These are phyloP conservation scores for Hozukius guyotensis DNA, from an alignment of 2,797 vertebrate genomes.

Conservation along the genomic window DNA sequence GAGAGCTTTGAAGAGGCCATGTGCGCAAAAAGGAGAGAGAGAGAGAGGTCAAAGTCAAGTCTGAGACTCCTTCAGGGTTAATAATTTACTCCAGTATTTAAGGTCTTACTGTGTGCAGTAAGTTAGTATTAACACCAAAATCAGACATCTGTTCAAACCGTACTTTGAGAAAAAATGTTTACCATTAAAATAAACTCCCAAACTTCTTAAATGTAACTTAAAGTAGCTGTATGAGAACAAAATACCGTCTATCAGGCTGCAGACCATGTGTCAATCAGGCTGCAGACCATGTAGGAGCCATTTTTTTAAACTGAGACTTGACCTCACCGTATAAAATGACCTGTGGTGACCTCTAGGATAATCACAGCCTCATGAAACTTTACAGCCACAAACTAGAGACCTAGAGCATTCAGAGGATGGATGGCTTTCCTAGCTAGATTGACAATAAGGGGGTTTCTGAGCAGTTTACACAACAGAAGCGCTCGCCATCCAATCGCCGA, in stretches of 20 bases:
- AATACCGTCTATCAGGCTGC: background rate
- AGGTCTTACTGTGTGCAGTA: background rate
- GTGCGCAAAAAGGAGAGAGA: background rate
- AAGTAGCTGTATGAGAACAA: background rate
- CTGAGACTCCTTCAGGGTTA: background rate
- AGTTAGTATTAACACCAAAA: background rate
- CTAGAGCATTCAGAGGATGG: too few species aligned
- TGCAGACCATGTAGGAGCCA: too few species aligned
- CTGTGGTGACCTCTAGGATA: too few species aligned
- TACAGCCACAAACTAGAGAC: too few species aligned
- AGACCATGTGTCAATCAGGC: background rate
- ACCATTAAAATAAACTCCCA: background rate
- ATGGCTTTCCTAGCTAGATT: too few species aligned
- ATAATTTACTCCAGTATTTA: background rate
- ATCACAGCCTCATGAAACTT: too few species aligned
- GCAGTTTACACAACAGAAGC: too few species aligned
- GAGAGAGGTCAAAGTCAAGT: background rate
- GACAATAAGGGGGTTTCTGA: too few species aligned
- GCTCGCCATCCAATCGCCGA: accelerated
- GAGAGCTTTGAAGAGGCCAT: background rate
- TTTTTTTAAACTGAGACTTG: too few species aligned
- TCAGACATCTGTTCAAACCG: background rate
- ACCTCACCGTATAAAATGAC: too few species aligned
- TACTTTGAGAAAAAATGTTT: background rate
- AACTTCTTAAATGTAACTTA: background rate